Evolutionary conservation across 2,888 invertebrate genomes (phyloP), one percentile per base, ranked within the genome.

Genomic region (Cryptocephalus moraei): DNA sequence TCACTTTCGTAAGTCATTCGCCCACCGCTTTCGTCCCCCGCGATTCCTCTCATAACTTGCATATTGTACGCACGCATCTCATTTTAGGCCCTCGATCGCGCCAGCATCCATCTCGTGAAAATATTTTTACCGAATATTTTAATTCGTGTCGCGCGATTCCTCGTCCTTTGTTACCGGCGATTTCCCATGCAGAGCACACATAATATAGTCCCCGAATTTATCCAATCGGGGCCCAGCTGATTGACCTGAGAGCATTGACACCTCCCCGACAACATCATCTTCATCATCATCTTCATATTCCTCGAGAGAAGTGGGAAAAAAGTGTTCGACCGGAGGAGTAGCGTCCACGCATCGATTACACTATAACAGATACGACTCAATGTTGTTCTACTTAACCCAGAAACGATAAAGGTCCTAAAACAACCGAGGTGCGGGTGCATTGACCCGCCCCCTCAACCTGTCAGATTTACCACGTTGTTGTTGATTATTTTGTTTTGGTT

Each of bases 181-280:
- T 46, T 46, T 41, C 41, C 46, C 10, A 65, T 66, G 63, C 66
- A 60, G 57, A 60, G 59, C 66, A 63, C 62, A 59, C n/a, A n/a
- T n/a, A n/a, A n/a, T n/a, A n/a, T 59, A 57, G 57, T 58, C 57
- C 56, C 62, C 64, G 56, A 66, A 68, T 66, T 11, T 64, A 56
- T 60, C 56, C 50, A 47, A 47, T 50, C 49, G 45, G 46, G 36
- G n/a, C n/a, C 52, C 55, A 53, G 56, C 57, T 55, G 53, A 55
- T 50, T 52, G 51, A 49, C 53, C 51, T 44, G 54, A 63, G 68
- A 66, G 63, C 69, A 65, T 65, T 69, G 69, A 69, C 69, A 64
- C 62, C 48, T 52, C 56, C 53, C 54, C 57, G 61, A 58, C 62
- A 60, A 58, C 58, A 56, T 53, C 54, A 56, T 22, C 22, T 6